Percentiles rank a stretch among this genome's conserved stretches.
These are phyloP conservation scores for Bubo scandiacus DNA, from an alignment of 2,113 vertebrate species.

Conservation along the genomic window DNA sequence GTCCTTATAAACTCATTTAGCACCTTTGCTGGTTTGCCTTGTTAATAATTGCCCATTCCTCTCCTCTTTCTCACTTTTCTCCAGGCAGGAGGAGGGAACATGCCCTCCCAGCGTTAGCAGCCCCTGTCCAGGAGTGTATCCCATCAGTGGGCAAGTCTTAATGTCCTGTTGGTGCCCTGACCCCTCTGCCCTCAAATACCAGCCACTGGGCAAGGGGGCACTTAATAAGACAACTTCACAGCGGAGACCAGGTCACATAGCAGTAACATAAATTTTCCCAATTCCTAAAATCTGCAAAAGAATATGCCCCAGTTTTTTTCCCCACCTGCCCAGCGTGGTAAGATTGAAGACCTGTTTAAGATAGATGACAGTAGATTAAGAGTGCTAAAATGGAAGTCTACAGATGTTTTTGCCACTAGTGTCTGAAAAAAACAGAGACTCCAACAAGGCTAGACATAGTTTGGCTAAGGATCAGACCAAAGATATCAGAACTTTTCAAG, in stretches of 20 bases:
- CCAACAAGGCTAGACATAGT: not conserved
- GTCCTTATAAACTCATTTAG: not conserved
- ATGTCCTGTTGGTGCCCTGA: not conserved
- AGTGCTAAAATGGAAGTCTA: not conserved
- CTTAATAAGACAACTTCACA: not conserved
- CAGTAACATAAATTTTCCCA: not conserved
- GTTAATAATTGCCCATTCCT: not conserved
- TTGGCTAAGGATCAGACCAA: slow-evolving; percentile 11
- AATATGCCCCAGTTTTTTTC: not conserved
- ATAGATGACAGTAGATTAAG: not conserved
- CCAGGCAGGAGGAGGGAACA: not conserved
- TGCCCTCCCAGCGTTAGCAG: not conserved
- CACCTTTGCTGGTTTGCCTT: not conserved
- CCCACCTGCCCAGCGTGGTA: not conserved
- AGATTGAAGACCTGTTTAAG: not conserved
- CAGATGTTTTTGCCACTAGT: not conserved
- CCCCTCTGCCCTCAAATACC: not conserved
- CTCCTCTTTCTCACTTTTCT: not conserved
- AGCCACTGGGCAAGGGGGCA: not conserved
- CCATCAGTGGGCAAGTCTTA: not conserved
- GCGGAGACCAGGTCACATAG: not conserved
- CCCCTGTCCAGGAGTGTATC: not conserved
- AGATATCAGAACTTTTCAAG: not conserved
- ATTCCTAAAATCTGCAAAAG: not conserved
- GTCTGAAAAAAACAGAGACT: slow-evolving; percentile 21